A percentile compares a stretch with the other conserved stretches of the same genome.
phyloP scores from a whole-genome alignment of 2,888 invertebrate species.

The Mactromeris polynyma region DNA sequence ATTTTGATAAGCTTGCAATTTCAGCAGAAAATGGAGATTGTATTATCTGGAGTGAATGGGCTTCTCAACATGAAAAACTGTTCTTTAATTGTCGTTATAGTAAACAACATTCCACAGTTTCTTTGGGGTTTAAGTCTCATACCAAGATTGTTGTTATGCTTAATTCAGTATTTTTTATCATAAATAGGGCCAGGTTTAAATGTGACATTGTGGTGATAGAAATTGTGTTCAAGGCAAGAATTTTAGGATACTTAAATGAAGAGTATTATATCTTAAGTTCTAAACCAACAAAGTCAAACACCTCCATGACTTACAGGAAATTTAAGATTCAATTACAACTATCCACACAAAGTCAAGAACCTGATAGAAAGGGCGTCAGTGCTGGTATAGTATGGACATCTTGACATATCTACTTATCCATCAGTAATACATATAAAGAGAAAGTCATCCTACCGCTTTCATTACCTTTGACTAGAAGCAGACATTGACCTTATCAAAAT shows the following conservation, averaged over 20 bases:
- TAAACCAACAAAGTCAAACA: background rate
- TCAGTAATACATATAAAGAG: background rate
- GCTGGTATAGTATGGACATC: background rate
- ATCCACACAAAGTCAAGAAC: background rate
- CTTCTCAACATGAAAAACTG: background rate
- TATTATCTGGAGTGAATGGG: background rate
- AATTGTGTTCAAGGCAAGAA: too few species aligned
- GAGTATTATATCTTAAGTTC: too few species aligned
- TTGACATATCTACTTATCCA: constrained; percentile 14
- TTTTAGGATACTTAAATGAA: too few species aligned
- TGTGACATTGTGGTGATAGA: too few species aligned
- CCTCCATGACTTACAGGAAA: background rate
- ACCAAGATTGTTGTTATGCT: background rate
- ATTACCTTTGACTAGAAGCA: background rate
- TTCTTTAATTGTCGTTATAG: background rate
- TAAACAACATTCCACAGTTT: background rate
- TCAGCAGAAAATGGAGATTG: background rate
- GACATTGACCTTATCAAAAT: background rate
- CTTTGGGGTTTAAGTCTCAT: background rate
- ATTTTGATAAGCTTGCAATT: constrained; percentile 18
- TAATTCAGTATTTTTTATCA: background rate
- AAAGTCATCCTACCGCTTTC: constrained; percentile 6
- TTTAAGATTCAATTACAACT: background rate
- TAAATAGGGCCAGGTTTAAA: background rate
- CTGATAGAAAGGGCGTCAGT: background rate